Evolutionary conservation across 35 echinoderm and acorn worm genomes (phyloP).

Genomic region (Stichopus chloronotus): DNA sequence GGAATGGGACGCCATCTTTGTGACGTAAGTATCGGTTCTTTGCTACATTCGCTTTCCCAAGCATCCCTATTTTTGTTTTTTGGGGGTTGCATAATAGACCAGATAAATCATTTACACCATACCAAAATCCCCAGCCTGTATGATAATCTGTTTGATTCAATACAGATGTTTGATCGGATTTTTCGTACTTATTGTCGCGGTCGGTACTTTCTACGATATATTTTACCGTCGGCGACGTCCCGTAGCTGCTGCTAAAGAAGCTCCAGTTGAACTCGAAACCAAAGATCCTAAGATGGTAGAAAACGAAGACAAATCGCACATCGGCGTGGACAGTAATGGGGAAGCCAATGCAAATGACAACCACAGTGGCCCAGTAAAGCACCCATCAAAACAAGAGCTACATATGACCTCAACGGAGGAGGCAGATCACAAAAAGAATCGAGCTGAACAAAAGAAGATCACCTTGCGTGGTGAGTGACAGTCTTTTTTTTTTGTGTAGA

Average conservation of each 20-base stretch:
- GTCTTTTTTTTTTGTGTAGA: too few relatives aligned
- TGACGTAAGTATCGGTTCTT: constrained; percentile 6
- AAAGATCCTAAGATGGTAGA: background rate
- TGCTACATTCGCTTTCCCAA: too few relatives aligned
- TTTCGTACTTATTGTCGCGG: background rate
- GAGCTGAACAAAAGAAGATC: background rate
- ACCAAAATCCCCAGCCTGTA: too few relatives aligned
- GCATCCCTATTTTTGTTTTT: too few relatives aligned
- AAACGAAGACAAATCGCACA: background rate
- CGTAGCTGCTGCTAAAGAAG: background rate
- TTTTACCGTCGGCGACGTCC: background rate
- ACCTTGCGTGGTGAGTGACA: too few relatives aligned
- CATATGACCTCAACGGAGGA: constrained; percentile 27
- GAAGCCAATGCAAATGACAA: too few relatives aligned
- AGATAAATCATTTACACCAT: too few relatives aligned
- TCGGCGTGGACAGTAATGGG: background rate
- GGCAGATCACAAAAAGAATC: background rate
- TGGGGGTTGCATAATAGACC: too few relatives aligned
- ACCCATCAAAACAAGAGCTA: constrained; percentile 6
- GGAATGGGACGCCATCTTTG: constrained; percentile 26
- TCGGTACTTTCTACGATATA: constrained; percentile 13
- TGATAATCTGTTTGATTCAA: background rate
- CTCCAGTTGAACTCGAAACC: background rate
- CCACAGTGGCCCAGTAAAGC: background rate
- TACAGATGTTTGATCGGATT: constrained; percentile 4